Percentiles rank a stretch among this genome's conserved stretches.
Conservation (phyloP, 2,113 vertebrate genomes). For the Equus przewalskii region DNA sequence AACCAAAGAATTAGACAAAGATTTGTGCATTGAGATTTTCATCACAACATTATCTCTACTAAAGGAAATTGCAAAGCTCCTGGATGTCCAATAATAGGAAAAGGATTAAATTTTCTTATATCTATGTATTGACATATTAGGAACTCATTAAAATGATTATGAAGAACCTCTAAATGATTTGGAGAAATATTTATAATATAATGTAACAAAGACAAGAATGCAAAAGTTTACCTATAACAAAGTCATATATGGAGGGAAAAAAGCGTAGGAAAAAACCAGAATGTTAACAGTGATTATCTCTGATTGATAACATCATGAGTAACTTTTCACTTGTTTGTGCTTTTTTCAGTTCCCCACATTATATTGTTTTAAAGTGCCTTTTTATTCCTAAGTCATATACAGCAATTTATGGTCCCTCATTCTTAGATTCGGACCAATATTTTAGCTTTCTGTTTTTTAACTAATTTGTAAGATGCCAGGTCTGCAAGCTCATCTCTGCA, state of each 20-base stretch:
- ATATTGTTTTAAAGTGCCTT: not conserved
- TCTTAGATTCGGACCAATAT: constrained; percentile 34
- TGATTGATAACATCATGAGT: constrained; percentile 37
- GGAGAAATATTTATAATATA: constrained; percentile 41
- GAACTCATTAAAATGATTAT: constrained; percentile 25
- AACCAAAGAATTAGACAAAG: not conserved
- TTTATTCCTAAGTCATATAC: constrained; percentile 24
- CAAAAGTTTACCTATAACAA: constrained; percentile 35
- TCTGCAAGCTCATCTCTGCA: constrained; percentile 1
- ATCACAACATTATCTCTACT: constrained; percentile 23
- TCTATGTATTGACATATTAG: not conserved
- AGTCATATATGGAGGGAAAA: not conserved
- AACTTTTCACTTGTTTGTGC: constrained; percentile 19
- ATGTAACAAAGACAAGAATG: not conserved
- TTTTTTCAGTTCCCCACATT: not conserved
- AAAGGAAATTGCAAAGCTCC: constrained; percentile 34
- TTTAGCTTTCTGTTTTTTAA: not conserved
- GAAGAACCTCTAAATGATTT: constrained; percentile 4
- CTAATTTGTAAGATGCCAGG: not conserved
- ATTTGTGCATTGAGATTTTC: constrained; percentile 28
- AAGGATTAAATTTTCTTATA: not conserved
- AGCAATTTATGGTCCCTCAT: not conserved
- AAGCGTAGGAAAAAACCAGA: not conserved
- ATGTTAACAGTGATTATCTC: not conserved
- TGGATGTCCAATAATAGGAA: not conserved